Evolutionary conservation across 2,888 invertebrate genomes (phyloP), one percentile per base, ranked within the genome.

Genomic region (Eupelmus urozonus): DNA sequence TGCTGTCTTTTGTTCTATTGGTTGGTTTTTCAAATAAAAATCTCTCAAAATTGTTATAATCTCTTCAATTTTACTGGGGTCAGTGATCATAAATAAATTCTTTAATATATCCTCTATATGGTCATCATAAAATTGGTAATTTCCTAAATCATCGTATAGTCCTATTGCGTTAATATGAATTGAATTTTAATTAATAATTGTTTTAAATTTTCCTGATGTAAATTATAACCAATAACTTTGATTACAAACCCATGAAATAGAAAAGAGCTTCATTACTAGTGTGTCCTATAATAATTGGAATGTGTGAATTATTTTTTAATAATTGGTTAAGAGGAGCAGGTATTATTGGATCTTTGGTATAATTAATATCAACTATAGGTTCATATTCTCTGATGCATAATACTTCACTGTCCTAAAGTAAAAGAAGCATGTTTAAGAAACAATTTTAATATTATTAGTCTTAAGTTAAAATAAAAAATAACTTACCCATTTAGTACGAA

Each of bases 11-110:
- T 87, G 1, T n/a, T n/a, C n/a, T n/a, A 90, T 79, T 0, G 85
- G 81, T 5, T 90, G 85, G 0, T 90, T 90, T 72, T 90, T 89
- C 69, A 92, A 90, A 85, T 93, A 93, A 80, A 91, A 90, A 9
- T 88, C 83, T 83, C 88, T 90, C 0, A 92, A 82, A 79, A 83
- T 86, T n/a, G 81, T 78, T 81, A 90, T 89, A 3, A 90, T 69
- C 23, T 88, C 87, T 16, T 66, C 49, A 4, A 84, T 67, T 5
- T 80, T 55, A 25, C 82, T 82, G 86, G 81, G 90, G 84, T 34
- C 82, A 75, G 53, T 85, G 81, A 80, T 66, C 23, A 88, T 86
- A 72, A 91, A 74, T 18, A 87, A 82, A 73, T 90, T 90, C 0
- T 90, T 90, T 23, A 92, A 85, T 78, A 88, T 84, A 1, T 89